These are phyloP conservation scores for Notiomystis cincta DNA, from an alignment of 2,113 vertebrate species.

Conservation along the genomic window DNA sequence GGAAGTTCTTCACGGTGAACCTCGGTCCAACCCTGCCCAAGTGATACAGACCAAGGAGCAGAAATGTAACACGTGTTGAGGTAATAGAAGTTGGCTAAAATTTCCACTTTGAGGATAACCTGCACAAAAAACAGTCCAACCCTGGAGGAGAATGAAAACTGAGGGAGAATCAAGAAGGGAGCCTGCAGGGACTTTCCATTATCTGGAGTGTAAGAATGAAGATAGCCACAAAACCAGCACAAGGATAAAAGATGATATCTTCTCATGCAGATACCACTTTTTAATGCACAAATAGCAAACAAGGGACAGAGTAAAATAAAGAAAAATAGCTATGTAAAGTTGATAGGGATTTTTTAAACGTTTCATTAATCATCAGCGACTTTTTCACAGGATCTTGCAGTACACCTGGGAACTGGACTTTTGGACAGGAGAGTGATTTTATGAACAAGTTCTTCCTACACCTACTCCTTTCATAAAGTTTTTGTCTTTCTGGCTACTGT, in stretches of 20 bases:
- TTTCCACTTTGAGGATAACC: background rate
- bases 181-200: background rate
- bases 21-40: background rate
- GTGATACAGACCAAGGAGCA: accelerated
- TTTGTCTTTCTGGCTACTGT: background rate
- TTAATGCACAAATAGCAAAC: background rate
- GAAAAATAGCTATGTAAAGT: background rate
- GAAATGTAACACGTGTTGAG: background rate
- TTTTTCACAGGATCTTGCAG: background rate
- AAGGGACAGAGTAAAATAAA: background rate
- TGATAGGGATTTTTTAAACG: background rate
- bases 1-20: background rate
- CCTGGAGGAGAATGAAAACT: background rate
- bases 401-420: background rate
- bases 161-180: background rate
- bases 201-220: background rate
- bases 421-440: background rate
- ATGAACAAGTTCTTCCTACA: background rate
- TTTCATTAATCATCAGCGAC: background rate
- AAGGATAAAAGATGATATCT: background rate
- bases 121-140: background rate
- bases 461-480: background rate
- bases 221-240: background rate
- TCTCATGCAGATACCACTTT: background rate
- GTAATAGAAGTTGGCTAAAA: background rate